Percentiles rank a stretch among this genome's conserved stretches.
Conservation (phyloP, 2,797 vertebrate genomes). For the Aplochiton taeniatus region DNA sequence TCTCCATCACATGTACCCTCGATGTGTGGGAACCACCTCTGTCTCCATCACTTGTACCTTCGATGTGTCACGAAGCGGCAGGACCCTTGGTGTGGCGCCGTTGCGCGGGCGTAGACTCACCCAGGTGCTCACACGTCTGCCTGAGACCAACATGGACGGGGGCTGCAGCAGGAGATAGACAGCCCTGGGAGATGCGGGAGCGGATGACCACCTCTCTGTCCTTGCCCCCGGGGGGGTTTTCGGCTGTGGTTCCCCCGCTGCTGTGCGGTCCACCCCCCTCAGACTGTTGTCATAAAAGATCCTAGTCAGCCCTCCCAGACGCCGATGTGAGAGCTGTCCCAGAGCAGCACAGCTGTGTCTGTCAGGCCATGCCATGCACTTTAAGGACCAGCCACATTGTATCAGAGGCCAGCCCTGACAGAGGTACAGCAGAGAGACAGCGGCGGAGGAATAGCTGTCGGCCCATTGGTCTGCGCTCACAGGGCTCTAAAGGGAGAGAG, state of each 20-base stretch:
- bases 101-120: neutral
- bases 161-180: neutral
- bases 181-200: slow-evolving; percentile 2
- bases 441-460: neutral
- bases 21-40: neutral
- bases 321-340: slow-evolving; percentile 25
- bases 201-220: slow-evolving; percentile 3
- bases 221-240: slow-evolving; percentile 7
- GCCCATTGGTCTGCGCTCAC: neutral
- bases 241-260: neutral
- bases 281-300: slow-evolving; percentile 28
- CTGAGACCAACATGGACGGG: neutral
- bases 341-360: slow-evolving; percentile 25
- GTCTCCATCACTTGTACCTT: neutral
- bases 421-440: slow-evolving; percentile 1
- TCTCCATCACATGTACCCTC: neutral
- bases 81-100: neutral
- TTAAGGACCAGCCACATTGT: slow-evolving; percentile 10
- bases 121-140: neutral
- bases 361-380: slow-evolving; percentile 5
- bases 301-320: slow-evolving; percentile 23
- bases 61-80: neutral
- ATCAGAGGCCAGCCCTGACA: slow-evolving; percentile 14
- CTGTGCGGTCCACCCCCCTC: slow-evolving; percentile 2
- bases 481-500: neutral